Conservation (phyloP, 1,140 invertebrate species). For the Atta colombica region DNA sequence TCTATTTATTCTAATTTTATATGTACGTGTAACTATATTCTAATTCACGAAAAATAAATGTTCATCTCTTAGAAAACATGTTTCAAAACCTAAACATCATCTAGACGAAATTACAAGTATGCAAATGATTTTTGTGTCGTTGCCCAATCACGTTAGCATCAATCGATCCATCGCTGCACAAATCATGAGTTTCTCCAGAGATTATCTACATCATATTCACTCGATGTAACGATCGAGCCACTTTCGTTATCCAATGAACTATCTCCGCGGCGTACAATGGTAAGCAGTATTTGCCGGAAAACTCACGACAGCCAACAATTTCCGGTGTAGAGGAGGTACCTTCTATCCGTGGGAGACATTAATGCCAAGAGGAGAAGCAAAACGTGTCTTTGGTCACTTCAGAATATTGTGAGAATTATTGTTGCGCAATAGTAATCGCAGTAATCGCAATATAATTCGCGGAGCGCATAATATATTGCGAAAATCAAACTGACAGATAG, state of each 20-base stretch:
- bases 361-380: slow-evolving; percentile 6
- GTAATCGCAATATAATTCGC: slow-evolving; percentile 71
- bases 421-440: no score
- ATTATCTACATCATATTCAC: slow-evolving; percentile 18
- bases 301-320: slow-evolving; percentile 27
- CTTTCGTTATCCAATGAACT: slow-evolving; percentile 36
- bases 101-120: slow-evolving; percentile 19
- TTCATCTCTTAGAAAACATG: not conserved
- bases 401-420: slow-evolving; percentile 68
- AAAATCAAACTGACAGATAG: slow-evolving; percentile 79
- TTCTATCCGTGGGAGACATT: slow-evolving; percentile 16
- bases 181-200: slow-evolving; percentile 52
- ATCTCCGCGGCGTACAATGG: slow-evolving; percentile 22
- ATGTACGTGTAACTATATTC: not conserved
- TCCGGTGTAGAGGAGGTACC: slow-evolving; percentile 3
- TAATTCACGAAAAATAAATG: not conserved
- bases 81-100: slow-evolving; percentile 9
- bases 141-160: slow-evolving; percentile 27
- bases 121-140: slow-evolving; percentile 24
- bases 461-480: slow-evolving; percentile 75
- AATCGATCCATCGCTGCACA: slow-evolving; percentile 30
- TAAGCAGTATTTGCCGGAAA: slow-evolving; percentile 24
- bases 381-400: slow-evolving; percentile 9
- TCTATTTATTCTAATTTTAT: not conserved
- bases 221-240: slow-evolving; percentile 43